Conservation (phyloP, 2,888 invertebrate species). For the Thymelicus lineola region DNA sequence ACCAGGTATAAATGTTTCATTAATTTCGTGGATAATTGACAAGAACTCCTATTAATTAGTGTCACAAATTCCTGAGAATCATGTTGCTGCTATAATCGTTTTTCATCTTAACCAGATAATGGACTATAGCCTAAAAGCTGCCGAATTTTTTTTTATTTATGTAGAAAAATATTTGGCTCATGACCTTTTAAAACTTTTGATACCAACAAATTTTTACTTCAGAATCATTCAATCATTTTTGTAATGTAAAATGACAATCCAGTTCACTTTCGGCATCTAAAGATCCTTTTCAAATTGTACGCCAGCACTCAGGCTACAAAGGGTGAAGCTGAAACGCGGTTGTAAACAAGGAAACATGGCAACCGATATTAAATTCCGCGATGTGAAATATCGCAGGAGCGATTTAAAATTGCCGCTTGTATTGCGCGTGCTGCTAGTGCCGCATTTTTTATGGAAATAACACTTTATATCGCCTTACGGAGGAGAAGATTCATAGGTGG, state of each 20-base stretch:
- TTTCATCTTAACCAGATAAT: conserved; percentile 3
- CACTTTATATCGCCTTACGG: neutral
- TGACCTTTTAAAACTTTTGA: too few relatives aligned
- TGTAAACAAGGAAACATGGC: conserved; percentile 13
- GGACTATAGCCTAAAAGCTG: conserved; percentile 2
- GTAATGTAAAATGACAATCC: too few relatives aligned
- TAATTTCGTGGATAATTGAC: neutral
- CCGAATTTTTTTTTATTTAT: neutral
- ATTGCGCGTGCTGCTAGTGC: neutral
- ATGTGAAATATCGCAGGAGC: conserved; percentile 21
- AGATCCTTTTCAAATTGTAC: neutral
- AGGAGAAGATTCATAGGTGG: neutral
- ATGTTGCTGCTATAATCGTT: conserved; percentile 2
- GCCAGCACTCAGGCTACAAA: neutral
- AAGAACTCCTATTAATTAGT: conserved; percentile 4
- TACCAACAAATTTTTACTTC: too few relatives aligned
- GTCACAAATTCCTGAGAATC: neutral
- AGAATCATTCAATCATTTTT: too few relatives aligned
- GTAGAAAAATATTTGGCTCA: too few relatives aligned
- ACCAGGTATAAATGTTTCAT: too few relatives aligned
- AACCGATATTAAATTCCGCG: conserved; percentile 22
- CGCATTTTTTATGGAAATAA: neutral
- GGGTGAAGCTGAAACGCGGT: conserved; percentile 12
- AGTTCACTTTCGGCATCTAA: neutral
- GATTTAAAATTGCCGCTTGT: conserved; percentile 19